Percentiles rank a stretch among this genome's conserved stretches.
phyloP scores from a whole-genome alignment of 2,888 invertebrate genomes.

The Agriotes lineatus region DNA sequence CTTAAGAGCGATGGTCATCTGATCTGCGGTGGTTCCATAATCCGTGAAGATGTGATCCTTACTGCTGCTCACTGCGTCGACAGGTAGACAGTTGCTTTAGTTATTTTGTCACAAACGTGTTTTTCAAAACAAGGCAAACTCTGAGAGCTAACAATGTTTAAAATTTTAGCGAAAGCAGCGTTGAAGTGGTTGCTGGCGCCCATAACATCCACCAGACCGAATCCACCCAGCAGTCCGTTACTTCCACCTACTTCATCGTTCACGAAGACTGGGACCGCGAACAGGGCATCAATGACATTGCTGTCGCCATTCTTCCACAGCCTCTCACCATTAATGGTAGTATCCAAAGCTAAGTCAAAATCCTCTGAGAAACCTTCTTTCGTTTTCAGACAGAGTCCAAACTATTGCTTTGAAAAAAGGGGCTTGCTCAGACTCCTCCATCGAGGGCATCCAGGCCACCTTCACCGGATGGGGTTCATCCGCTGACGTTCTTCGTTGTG shows the following conservation, averaged over 20 bases:
- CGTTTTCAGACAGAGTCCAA: background rate
- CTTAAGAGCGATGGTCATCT: conserved; percentile 57
- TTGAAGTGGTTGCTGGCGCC: conserved; percentile 51
- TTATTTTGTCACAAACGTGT: too few species aligned
- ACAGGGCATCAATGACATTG: conserved; percentile 64
- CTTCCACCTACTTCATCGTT: conserved; percentile 48
- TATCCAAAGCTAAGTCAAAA: too few species aligned
- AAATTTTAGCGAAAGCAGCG: conserved; percentile 3
- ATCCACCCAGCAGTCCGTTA: conserved; percentile 56
- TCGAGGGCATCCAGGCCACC: conserved; percentile 61
- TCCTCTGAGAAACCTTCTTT: too few species aligned
- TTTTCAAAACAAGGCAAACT: too few species aligned
- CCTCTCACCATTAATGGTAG: conserved; percentile 63
- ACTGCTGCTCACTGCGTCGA: conserved; percentile 71
- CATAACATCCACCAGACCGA: conserved; percentile 57
- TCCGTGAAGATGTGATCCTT: conserved; percentile 67
- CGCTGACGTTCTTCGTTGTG: conserved; percentile 63
- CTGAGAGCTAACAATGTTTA: too few species aligned
- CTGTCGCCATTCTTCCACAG: conserved; percentile 62
- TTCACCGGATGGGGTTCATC: conserved; percentile 69
- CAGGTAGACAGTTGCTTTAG: too few species aligned
- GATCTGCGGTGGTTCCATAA: conserved; percentile 69
- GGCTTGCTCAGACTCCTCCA: conserved; percentile 46
- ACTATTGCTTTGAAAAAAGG: conserved; percentile 27
- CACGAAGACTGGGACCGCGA: conserved; percentile 59